Conservation (phyloP, 2,888 invertebrate species). For the Globia sparganii region DNA sequence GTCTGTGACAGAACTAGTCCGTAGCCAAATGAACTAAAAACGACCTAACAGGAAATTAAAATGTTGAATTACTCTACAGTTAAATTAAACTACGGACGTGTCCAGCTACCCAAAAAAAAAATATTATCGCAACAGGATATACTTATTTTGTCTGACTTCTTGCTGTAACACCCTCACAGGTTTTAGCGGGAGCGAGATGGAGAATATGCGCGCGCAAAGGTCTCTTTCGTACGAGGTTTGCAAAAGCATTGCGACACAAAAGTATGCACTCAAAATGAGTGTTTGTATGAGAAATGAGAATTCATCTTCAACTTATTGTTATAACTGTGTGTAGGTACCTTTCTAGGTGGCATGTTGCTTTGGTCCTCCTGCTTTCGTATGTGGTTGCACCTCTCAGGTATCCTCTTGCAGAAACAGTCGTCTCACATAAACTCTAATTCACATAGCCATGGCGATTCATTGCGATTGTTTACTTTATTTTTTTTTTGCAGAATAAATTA, state of each 20-base stretch:
- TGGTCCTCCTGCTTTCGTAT: not conserved
- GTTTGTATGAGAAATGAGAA: not conserved
- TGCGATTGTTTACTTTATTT: not conserved
- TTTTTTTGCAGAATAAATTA: not conserved
- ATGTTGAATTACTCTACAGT: not conserved
- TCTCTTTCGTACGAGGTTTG: not conserved
- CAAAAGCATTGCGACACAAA: conserved; percentile 4
- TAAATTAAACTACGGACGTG: not conserved
- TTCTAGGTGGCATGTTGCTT: not conserved
- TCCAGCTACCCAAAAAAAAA: not conserved
- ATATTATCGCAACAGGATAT: conserved; percentile 24
- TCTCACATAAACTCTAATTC: not conserved
- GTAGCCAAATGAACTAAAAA: not conserved
- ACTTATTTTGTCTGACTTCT: not conserved
- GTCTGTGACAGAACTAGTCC: not conserved
- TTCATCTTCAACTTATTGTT: not conserved
- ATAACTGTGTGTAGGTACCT: not conserved
- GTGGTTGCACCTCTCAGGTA: not conserved
- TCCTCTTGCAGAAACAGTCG: too few species aligned
- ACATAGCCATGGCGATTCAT: not conserved
- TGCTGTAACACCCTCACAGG: not conserved
- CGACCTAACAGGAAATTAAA: not conserved
- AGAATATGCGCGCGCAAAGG: conserved; percentile 24
- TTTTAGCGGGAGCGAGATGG: not conserved
- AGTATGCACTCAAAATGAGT: not conserved